Base-by-base conservation (phyloP, 2,888 invertebrate genomes). In the Brachyptera risi region DNA sequence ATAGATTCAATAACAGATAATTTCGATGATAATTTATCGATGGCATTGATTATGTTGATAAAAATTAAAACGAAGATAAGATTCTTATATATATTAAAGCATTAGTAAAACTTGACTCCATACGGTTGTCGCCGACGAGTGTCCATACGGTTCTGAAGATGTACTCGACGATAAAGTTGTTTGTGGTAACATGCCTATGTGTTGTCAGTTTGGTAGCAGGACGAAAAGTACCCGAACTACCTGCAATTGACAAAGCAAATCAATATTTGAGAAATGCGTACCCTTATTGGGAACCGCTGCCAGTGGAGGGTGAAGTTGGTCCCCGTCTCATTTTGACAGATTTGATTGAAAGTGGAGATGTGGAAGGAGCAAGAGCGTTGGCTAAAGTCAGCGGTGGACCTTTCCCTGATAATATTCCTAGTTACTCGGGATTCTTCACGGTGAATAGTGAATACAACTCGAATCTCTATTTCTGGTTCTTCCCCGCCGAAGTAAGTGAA, bases 271-370 rank as follows among this genome's bases (percentile, higher is more conserved):
- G 54, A 19, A 19, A 35, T 19, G 54, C 37, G 19, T 58, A 58
- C 47, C 58, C 58, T 13, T 42, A 13, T 13, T 44, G 42, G 31
- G 31, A 27, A 5, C 58, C 42, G 44, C 5, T 37, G 17, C 60
- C 57, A 0, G 56, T 56, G 11, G 31, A 13, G 19, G 65, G 60
- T 1, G 66, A 65, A 47, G 75, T 79, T 0, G 83, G 83, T 0
- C 70, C 78, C 1, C 81, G 81, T 0, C 71, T 84, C 1, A 78
- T 82, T 17, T 75, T 85, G 7, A 80, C 82, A 0, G 80, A 82
- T 0, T 76, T 74, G 56, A 79, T 85, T 15, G 79, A 82, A 65
- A 72, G 75, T 21, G 80, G 80, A 7, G 76, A 79, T 63, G 67
- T 81, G 21, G 74, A 79, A 11, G 77, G 79, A 66, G 84, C 80